Evolutionary conservation across 2,888 invertebrate genomes (phyloP), one percentile per base, ranked within the genome.

Genomic region (Trissoscelio sp.): DNA sequence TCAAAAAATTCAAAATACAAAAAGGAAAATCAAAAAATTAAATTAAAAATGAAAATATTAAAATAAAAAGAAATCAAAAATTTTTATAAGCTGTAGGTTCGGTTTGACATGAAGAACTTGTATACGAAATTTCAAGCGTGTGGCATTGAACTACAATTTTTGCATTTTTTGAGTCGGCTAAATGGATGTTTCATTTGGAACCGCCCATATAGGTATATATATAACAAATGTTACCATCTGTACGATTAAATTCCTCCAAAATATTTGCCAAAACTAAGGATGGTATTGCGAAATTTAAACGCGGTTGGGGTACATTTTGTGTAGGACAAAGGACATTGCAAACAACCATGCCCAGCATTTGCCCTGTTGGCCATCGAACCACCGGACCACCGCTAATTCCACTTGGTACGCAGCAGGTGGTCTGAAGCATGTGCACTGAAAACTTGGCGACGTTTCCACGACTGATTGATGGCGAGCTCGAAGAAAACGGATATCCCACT

Each of bases 351-450:
- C 93, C 94, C 2, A 94, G 70, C 77, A 94, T 92, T 83, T 93
- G 92, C 1, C 86, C 89, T 75, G 90, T 92, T 42, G 85, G 87
- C 60, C 92, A 86, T 14, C 93, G 92, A 85, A 93, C 91, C 85
- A 94, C 93, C 3, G 94, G 93, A 0, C 94, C 94, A 1, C 95
- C 94, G 81, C 94, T 95, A 83, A 93, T 92, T 0, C 94, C 94
- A 0, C 93, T 93, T 87, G 94, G 94, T 7, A 94, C 93, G 87
- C 93, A 94, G 86, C 94, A 94, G 0, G 94, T 94, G 0, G 94
- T 94, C 87, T 94, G 94, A 69, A 94, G 87, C 92, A 94, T 93
- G 78, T 92, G 92, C 0, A 92, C 91, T 12, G 93, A 92, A 28
- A 91, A 92, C 84, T 92, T 93, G 85, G 93, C 93, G 22, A 94